Evolutionary conservation across 2,797 vertebrate species (phyloP), one percentile per base, ranked within the genome.

Genomic region (Tapirus indicus): DNA sequence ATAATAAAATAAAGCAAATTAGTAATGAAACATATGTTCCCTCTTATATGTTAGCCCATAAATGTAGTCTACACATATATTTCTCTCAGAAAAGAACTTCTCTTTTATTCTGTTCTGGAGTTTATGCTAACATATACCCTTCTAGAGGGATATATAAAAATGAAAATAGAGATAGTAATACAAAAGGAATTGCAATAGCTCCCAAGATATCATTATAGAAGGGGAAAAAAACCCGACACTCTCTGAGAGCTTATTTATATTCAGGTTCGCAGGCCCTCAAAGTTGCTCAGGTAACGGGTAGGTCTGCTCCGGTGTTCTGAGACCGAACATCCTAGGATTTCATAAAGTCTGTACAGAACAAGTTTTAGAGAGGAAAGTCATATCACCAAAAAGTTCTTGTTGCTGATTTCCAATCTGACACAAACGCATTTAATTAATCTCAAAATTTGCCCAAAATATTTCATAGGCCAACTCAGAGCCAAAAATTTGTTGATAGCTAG

Each of bases 101-200:
- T 93, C 38, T 49, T 94, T 88, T 38, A 79, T 41, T 88, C 25
- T 88, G 25, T 95, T 85, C 25, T 85, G 35, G 47, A 90, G 20
- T 75, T 90, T 68, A 83, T 56, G 27, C n/a, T 91, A 77, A 80
- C 10, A 66, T 62, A 8, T n/a, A 56, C 23, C 47, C 27, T 85
- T 82, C 25, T 5, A 21, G 17, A 25, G 87, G 2, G 8, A 74
- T 54, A 62, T 44, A 41, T 49, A 69, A 64, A 79, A 69, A 66
- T 64, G 90, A 90, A 95, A 92, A 95, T 74, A 85, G 38, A 92
- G 23, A 16, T 35, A 60, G 12, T 74, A 90, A 88, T 66, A 77
- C n/a, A 78, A 91, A 38, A 96, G 72, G 20, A 77, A 66, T 95
- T 90, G 25, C 35, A 91, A 29, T 52, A 92, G 14, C 14, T 80